phyloP scores from a whole-genome alignment of 2,888 invertebrate genomes.

The Alsophila aescularia region DNA sequence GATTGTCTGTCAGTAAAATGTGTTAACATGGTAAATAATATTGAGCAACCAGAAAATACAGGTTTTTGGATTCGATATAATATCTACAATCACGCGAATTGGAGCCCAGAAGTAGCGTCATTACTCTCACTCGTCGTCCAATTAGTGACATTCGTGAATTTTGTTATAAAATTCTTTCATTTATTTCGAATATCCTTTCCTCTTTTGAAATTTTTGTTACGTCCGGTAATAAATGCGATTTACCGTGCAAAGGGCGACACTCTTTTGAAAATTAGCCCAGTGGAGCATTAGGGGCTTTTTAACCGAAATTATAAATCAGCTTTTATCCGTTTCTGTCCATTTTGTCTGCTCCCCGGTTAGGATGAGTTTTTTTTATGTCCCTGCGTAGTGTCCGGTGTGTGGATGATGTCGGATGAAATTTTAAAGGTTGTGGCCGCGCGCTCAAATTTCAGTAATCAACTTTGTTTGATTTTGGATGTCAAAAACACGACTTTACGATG shows the following conservation, averaged over 20 bases:
- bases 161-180: slow-evolving; percentile 53
- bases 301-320: slow-evolving; percentile 64
- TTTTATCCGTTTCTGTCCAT: slow-evolving; percentile 47
- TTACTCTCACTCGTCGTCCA: slow-evolving; percentile 53
- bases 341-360: slow-evolving; percentile 26
- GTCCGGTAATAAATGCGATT: slow-evolving; percentile 60
- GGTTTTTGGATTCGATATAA: too few species aligned
- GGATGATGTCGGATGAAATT: slow-evolving; percentile 20
- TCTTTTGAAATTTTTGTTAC: slow-evolving; percentile 51
- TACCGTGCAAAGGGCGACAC: slow-evolving; percentile 51
- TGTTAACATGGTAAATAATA: too few species aligned
- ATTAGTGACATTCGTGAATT: slow-evolving; percentile 56
- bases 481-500: neutral
- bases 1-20: too few species aligned
- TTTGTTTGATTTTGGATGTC: slow-evolving; percentile 7
- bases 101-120: slow-evolving; percentile 36
- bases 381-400: slow-evolving; percentile 8
- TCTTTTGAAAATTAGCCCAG: slow-evolving; percentile 65
- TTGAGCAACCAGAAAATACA: too few species aligned
- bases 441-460: neutral
- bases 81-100: too few species aligned
- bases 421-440: slow-evolving; percentile 16
- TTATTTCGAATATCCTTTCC: slow-evolving; percentile 56
- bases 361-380: slow-evolving; percentile 22
- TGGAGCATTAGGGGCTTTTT: slow-evolving; percentile 52